These are phyloP conservation scores for Drosophila bunnanda DNA, from an alignment of 2,888 invertebrate species.

Conservation along the genomic window DNA sequence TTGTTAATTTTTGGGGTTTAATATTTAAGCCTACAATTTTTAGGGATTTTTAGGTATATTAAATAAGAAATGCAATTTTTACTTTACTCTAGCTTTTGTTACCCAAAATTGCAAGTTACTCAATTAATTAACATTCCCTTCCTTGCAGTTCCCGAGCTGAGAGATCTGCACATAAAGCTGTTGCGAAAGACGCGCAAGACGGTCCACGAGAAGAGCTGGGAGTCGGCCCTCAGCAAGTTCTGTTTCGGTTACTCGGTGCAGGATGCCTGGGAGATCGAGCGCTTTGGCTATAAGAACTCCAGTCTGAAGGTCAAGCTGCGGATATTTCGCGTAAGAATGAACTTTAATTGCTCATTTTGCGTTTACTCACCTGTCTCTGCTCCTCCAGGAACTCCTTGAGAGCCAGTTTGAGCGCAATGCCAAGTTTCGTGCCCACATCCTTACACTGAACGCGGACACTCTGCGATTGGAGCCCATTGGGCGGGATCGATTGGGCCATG, in stretches of 20 bases:
- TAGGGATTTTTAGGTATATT: no score
- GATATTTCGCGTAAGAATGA: conserved; percentile 91
- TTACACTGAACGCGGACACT: conserved; percentile 91
- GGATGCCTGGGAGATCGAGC: conserved; percentile 98
- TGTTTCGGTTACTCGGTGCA: conserved; percentile 93
- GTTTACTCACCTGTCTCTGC: background rate
- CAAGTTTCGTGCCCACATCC: conserved; percentile 95
- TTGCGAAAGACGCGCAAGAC: conserved; percentile 93
- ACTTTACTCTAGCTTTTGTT: no score
- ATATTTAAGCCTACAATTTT: no score
- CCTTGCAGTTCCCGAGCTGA: conserved; percentile 91
- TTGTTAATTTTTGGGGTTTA: no score
- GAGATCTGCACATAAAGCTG: conserved; percentile 95
- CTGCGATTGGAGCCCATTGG: conserved; percentile 95
- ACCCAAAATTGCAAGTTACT: background rate
- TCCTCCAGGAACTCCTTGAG: conserved; percentile 90
- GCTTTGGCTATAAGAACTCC: conserved; percentile 97
- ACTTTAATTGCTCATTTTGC: accelerated
- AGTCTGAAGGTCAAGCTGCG: conserved; percentile 94
- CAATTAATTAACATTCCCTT: background rate
- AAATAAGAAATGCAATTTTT: no score
- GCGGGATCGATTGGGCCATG: conserved; percentile 94
- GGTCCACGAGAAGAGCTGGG: conserved; percentile 95
- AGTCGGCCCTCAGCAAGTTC: conserved; percentile 94
- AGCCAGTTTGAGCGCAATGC: conserved; percentile 97